Percentiles rank a stretch among this genome's conserved stretches.
phyloP scores from a whole-genome alignment of 2,888 invertebrate genomes.

The Athalia circularis region DNA sequence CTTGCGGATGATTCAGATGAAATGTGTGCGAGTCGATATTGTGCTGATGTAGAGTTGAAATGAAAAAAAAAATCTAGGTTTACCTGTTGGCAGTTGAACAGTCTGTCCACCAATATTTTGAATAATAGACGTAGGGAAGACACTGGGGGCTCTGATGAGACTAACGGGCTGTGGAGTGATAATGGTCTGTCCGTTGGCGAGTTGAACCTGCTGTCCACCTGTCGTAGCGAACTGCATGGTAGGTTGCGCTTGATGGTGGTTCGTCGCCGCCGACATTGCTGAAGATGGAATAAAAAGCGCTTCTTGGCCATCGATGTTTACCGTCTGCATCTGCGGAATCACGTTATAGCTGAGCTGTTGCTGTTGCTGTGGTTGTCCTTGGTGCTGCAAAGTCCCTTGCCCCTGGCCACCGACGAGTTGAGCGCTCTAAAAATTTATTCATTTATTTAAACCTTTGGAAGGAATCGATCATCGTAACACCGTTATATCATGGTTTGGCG shows the following conservation, averaged over 20 bases:
- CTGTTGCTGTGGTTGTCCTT: slow-evolving; percentile 74
- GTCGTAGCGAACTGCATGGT: slow-evolving; percentile 71
- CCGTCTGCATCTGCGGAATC: slow-evolving; percentile 90
- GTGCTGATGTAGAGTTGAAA: slow-evolving; percentile 1
- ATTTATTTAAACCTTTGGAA: too few species aligned
- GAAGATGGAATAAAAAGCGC: slow-evolving; percentile 93
- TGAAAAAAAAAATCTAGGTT: neutral
- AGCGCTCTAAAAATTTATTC: slow-evolving; percentile 61
- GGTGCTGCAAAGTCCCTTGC: slow-evolving; percentile 69
- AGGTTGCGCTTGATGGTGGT: slow-evolving; percentile 74
- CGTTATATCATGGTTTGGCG: too few species aligned
- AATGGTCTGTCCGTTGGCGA: slow-evolving; percentile 74
- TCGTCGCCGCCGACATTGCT: slow-evolving; percentile 76
- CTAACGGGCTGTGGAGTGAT: slow-evolving; percentile 74
- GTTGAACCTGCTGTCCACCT: slow-evolving; percentile 72
- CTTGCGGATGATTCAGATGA: too few species aligned
- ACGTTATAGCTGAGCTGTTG: slow-evolving; percentile 76
- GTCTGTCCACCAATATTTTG: slow-evolving; percentile 82
- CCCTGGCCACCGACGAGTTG: slow-evolving; percentile 69
- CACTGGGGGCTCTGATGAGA: slow-evolving; percentile 83
- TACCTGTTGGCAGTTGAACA: slow-evolving; percentile 82
- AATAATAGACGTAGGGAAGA: slow-evolving; percentile 82
- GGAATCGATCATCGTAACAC: too few species aligned
- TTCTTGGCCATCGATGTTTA: slow-evolving; percentile 95
- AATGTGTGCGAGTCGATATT: neutral